phyloP scores from a whole-genome alignment of 2,113 vertebrate species.

The Paraplagusia blochii region DNA sequence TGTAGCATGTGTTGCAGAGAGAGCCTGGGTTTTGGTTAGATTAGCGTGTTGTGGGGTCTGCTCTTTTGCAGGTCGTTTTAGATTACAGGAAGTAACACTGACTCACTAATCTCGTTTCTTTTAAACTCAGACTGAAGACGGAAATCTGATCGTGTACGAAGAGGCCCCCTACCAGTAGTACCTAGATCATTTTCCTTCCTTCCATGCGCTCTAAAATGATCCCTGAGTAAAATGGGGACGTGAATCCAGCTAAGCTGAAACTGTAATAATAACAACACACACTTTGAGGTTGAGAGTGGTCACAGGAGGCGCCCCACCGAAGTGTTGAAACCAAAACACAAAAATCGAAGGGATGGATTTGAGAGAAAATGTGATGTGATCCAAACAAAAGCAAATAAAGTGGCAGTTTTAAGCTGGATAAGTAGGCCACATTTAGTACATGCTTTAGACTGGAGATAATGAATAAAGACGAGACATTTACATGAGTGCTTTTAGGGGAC shows the following conservation, averaged over 20 bases:
- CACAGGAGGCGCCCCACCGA: no score
- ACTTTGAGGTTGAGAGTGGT: background rate
- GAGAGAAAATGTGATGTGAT: no score
- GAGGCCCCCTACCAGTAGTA: constrained; percentile 49
- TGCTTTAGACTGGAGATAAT: no score
- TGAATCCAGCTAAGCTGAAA: constrained; percentile 3
- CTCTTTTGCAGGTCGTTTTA: constrained; percentile 41
- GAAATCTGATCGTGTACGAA: constrained; percentile 62
- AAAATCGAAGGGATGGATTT: no score
- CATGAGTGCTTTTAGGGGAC: no score
- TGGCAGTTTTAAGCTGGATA: no score
- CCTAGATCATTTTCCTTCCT: constrained; percentile 11
- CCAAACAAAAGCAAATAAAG: no score
- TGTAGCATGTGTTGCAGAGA: constrained; percentile 21
- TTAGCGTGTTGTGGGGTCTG: constrained; percentile 50
- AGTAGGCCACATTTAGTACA: no score
- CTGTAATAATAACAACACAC: constrained; percentile 5
- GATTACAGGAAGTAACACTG: constrained; percentile 68
- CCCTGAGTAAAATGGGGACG: constrained; percentile 19
- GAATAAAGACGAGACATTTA: no score
- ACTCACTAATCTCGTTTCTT: constrained; percentile 60
- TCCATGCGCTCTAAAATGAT: constrained; percentile 22
- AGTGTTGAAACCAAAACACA: no score
- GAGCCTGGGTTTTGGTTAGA: constrained; percentile 14
- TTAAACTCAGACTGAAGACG: constrained; percentile 61